These are phyloP conservation scores for Pachyuromys duprasi DNA, from an alignment of 2,797 vertebrate genomes.

Conservation along the genomic window DNA sequence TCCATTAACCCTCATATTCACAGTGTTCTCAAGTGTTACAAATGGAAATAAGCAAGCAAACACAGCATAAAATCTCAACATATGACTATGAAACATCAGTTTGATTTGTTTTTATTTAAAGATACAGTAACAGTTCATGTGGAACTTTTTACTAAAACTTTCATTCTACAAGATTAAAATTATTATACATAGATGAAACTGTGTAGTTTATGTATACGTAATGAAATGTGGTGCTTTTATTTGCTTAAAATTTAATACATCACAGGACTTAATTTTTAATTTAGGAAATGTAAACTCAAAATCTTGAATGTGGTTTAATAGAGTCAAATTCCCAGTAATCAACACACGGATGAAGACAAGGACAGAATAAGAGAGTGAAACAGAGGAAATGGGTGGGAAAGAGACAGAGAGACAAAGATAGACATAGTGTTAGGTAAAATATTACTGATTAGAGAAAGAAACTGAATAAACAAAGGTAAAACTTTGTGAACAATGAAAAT, in stretches of 20 bases:
- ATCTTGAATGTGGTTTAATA: not conserved
- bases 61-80: not conserved
- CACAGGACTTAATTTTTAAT: not conserved
- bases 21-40: not conserved
- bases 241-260: not conserved
- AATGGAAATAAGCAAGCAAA: not conserved
- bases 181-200: not conserved
- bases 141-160: not conserved
- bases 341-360: not conserved
- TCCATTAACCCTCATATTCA: not conserved
- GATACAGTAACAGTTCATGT: not conserved
- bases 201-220: not conserved
- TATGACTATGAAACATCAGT: not conserved
- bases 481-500: not conserved
- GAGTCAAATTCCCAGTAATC: not conserved
- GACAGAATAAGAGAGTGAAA: not conserved
- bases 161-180: not conserved
- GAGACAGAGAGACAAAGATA: not conserved
- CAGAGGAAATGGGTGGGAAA: not conserved
- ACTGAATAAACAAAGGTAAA: not conserved
- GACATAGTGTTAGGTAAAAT: not conserved
- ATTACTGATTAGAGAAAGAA: not conserved
- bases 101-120: not conserved
- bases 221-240: not conserved
- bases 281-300: slow-evolving; percentile 25